Evolutionary conservation across 2,113 vertebrate species (phyloP).

Genomic region (Hippocampus mohnikei): DNA sequence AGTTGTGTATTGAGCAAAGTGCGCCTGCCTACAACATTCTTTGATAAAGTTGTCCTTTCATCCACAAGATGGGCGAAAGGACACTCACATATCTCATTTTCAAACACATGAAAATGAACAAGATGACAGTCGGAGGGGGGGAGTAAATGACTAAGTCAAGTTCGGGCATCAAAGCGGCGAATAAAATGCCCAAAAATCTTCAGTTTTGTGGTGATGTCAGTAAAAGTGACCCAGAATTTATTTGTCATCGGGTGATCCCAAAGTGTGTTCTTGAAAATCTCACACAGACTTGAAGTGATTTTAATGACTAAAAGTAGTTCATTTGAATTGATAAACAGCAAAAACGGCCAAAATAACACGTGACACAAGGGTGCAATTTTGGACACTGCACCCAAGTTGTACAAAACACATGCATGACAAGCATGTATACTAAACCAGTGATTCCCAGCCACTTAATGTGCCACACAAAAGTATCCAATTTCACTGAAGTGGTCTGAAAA

Average conservation of each 20-base stretch:
- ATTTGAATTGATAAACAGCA: conserved; percentile 21
- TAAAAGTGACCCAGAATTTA: not conserved
- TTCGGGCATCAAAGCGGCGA: not conserved
- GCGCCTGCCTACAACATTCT: conserved; percentile 58
- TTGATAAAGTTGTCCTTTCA: conserved; percentile 26
- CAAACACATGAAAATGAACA: not conserved
- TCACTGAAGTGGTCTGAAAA: not conserved
- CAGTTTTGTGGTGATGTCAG: not conserved
- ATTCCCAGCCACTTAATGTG: not conserved
- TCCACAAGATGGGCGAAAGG: conserved; percentile 15
- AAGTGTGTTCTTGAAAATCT: not conserved
- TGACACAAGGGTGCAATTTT: conserved; percentile 13
- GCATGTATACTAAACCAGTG: conserved; percentile 15
- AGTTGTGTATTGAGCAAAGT: conserved; percentile 46
- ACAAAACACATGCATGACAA: conserved; percentile 24
- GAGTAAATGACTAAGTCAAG: not conserved
- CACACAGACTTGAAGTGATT: not conserved
- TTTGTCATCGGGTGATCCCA: not conserved
- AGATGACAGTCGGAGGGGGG: not conserved
- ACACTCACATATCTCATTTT: not conserved
- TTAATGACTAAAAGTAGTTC: not conserved
- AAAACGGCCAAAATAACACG: conserved; percentile 10
- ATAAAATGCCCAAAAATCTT: not conserved
- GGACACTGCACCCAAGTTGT: not conserved
- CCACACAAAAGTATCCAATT: not conserved